phyloP scores from a whole-genome alignment of 2,888 invertebrate genomes.

The Charanyca ferruginea region DNA sequence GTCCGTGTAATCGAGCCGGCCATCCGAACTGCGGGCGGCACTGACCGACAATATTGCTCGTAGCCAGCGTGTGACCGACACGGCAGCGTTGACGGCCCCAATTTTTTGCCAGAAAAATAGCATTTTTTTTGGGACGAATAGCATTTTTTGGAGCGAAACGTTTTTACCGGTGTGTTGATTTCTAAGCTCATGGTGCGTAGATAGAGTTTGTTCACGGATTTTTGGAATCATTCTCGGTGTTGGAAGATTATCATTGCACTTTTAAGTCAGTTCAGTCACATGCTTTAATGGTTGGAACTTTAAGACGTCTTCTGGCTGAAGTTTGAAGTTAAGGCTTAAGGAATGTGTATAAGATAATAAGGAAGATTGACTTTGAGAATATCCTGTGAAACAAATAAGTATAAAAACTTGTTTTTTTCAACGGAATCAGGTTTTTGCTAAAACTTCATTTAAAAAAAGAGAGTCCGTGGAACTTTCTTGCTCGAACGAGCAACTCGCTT shows the following conservation, averaged over 20 bases:
- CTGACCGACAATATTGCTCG: constrained; percentile 64
- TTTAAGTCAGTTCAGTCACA: not conserved
- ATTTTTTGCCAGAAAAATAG: constrained; percentile 44
- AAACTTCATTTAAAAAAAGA: no score
- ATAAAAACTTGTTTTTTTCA: no score
- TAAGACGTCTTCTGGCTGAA: no score
- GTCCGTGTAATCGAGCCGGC: constrained; percentile 78
- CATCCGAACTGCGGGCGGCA: constrained; percentile 60
- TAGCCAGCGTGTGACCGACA: constrained; percentile 51
- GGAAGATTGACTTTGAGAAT: no score
- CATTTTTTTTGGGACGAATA: constrained; percentile 54
- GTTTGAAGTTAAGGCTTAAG: no score
- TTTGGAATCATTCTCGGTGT: not conserved
- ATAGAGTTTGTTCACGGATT: not conserved
- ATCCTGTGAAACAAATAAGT: no score
- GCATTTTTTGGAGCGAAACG: constrained; percentile 44
- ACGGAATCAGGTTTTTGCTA: no score
- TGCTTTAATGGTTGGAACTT: no score
- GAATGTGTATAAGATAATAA: no score
- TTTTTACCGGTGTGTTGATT: constrained; percentile 27
- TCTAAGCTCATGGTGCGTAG: constrained; percentile 15
- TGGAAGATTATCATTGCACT: not conserved
- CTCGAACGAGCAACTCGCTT: no score
- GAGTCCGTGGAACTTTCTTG: no score
- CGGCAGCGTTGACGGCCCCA: constrained; percentile 32